Evolutionary conservation across 2,888 invertebrate species (phyloP), one percentile per base, ranked within the genome.

Genomic region (Molanna angustata): DNA sequence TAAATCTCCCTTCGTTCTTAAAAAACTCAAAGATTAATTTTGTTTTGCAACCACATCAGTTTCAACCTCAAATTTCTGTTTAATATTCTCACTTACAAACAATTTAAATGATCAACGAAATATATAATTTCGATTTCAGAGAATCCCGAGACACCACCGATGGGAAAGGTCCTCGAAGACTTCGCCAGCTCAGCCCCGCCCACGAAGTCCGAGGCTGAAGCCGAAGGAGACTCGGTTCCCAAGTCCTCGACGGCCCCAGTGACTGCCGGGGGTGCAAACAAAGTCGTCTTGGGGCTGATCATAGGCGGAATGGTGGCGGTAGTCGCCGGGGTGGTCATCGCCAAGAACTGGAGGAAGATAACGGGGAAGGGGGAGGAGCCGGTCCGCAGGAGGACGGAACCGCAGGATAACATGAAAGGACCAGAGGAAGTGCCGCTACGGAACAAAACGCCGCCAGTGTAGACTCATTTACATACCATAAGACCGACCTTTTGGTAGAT

Each of bases 271-370:
- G 74, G 77, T 63, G 75, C 80, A 60, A 67, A 78, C 65, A 76
- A 79, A 71, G 72, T 78, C 64, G 64, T 79, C 2, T 72, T 82
- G 44, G 75, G 75, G 31, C 67, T 81, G 17, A 71, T 81, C 21
- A 74, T 78, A 14, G 78, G 74, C 3, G 79, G 77, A 2, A 74
- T 79, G 67, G 69, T 79, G 2, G 66, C 79, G 3, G 73, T 80
- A 2, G 71, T 76, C 1, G 76, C 76, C 11, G 78, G 74, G 13
- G 76, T 81, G 46, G 73, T 75, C 11, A 70, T 77, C 7, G 80
- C 79, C 64, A 80, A 79, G 66, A 80, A 78, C 64, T 78, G 80
- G 72, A 78, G 73, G 61, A 73, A 74, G n/a, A 74, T 77, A 32
- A 72, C 62, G 58, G 73, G 71, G 50, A 52, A 46, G 32, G 63